A percentile compares a stretch with the other conserved stretches of the same genome.
phyloP scores from a whole-genome alignment of 2,888 invertebrate species.

The Stenolophus ochropezus region DNA sequence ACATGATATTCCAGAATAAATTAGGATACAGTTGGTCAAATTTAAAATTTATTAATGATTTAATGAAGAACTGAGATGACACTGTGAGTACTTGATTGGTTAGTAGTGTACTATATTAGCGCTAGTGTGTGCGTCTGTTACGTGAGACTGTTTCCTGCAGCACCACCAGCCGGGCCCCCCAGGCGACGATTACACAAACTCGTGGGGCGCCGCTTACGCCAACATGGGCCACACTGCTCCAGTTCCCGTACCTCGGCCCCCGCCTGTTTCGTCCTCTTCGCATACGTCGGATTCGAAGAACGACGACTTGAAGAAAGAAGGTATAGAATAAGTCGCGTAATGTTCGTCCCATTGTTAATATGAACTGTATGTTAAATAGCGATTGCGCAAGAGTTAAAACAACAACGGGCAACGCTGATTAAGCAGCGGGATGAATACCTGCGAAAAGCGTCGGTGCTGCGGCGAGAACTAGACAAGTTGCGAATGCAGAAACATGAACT shows the following conservation, averaged over 20 bases:
- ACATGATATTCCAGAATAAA: constrained; percentile 46
- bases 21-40: constrained; percentile 51
- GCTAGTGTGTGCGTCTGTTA: constrained; percentile 14
- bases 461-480: constrained; percentile 85
- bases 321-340: too few relatives aligned
- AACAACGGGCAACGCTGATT: constrained; percentile 86
- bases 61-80: constrained; percentile 42
- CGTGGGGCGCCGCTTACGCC: constrained; percentile 65
- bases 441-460: constrained; percentile 82
- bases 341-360: too few relatives aligned
- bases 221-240: constrained; percentile 63
- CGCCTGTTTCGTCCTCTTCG: constrained; percentile 44
- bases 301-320: constrained; percentile 76
- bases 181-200: constrained; percentile 64
- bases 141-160: constrained; percentile 10
- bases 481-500: constrained; percentile 87
- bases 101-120: constrained; percentile 22
- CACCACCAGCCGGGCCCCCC: constrained; percentile 63
- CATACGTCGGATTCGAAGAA: constrained; percentile 65
- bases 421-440: constrained; percentile 89
- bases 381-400: constrained; percentile 87
- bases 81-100: constrained; percentile 51
- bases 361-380: constrained; percentile 70
- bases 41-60: constrained; percentile 46
- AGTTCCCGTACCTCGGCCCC: constrained; percentile 68